These are phyloP conservation scores for Palythoa grandis DNA, from an alignment of 92 coral and sea anemone genomes.

Conservation along the genomic window DNA sequence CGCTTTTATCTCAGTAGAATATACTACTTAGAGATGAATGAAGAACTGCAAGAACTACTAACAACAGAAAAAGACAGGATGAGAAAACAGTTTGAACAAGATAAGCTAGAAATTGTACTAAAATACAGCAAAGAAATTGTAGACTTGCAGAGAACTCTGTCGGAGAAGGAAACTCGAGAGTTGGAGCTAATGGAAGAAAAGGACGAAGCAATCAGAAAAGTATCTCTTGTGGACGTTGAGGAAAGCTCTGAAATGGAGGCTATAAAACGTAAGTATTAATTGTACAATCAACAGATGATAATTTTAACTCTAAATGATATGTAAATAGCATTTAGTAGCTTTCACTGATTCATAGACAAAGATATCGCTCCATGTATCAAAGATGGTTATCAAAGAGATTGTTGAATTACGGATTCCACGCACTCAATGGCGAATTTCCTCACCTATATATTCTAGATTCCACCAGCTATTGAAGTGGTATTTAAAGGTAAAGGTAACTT, in stretches of 20 bases:
- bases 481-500: no score
- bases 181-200: conserved; percentile 67
- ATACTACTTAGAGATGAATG: conserved; percentile 93
- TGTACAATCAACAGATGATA: no score
- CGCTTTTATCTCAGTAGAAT: conserved; percentile 86
- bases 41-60: conserved; percentile 78
- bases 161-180: conserved; percentile 77
- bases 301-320: no score
- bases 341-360: no score
- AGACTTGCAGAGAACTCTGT: conserved; percentile 64
- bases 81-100: conserved; percentile 57
- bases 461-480: no score
- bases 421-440: no score
- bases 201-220: conserved; percentile 55
- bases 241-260: conserved; percentile 29
- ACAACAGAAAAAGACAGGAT: conserved; percentile 53
- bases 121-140: conserved; percentile 74
- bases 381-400: no score
- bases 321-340: no score
- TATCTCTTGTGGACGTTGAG: conserved; percentile 42
- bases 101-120: conserved; percentile 63
- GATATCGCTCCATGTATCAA: no score
- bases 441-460: no score
- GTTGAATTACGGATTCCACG: no score
- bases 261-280: conserved; percentile 11